phyloP scores from a whole-genome alignment of 2,888 invertebrate species.

The Biston betularia region DNA sequence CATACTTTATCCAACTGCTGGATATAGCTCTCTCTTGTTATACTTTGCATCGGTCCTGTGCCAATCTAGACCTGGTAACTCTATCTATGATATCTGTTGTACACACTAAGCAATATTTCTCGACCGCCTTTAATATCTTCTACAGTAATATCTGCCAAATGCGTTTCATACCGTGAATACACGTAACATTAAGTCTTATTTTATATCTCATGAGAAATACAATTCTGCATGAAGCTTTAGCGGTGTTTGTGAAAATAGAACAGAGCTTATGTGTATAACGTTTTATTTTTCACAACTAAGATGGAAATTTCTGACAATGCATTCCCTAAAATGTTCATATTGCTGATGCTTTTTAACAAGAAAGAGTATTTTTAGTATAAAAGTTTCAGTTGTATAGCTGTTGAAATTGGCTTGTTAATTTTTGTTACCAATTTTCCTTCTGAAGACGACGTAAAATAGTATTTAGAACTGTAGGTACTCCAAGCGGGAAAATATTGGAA shows the following conservation, averaged over 20 bases:
- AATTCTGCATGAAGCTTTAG: constrained; percentile 12
- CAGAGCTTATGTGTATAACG: constrained; percentile 9
- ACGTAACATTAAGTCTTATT: neutral
- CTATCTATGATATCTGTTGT: neutral
- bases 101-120: neutral
- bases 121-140: neutral
- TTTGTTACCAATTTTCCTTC: constrained; percentile 6
- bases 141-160: neutral
- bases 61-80: neutral
- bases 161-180: neutral
- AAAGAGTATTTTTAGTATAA: constrained; percentile 12
- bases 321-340: constrained; percentile 17
- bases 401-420: neutral
- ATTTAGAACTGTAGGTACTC: neutral
- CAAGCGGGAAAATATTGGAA: neutral
- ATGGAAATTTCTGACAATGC: constrained; percentile 22
- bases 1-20: no score
- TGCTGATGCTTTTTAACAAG: neutral
- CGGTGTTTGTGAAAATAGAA: constrained; percentile 15
- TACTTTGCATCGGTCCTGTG: no score
- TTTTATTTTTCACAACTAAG: constrained; percentile 10
- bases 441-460: neutral
- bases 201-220: constrained; percentile 1
- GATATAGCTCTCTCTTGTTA: no score
- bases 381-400: constrained; percentile 2